phyloP scores from a whole-genome alignment of 2,113 vertebrate genomes.

The Geococcyx californianus region DNA sequence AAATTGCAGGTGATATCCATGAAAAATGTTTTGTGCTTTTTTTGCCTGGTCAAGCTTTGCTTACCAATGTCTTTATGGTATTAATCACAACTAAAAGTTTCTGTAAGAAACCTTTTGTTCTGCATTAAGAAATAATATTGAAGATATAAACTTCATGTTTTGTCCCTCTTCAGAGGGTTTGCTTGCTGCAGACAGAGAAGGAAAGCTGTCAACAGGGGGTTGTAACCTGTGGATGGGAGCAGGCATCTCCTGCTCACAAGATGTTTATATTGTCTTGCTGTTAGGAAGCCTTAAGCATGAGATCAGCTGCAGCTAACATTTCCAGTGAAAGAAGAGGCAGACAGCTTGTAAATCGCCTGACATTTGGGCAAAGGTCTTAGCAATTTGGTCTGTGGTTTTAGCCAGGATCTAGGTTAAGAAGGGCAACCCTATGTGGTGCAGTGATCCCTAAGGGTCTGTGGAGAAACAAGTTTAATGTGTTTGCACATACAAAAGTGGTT shows the following conservation, averaged over 20 bases:
- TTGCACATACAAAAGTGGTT: not conserved
- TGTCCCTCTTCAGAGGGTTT: not conserved
- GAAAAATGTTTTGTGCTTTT: conserved; percentile 15
- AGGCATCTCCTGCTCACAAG: not conserved
- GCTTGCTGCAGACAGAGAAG: not conserved
- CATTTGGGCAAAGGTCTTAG: not conserved
- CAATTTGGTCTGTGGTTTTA: not conserved
- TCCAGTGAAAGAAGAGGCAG: not conserved
- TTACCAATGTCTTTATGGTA: not conserved
- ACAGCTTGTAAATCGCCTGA: not conserved
- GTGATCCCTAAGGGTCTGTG: not conserved
- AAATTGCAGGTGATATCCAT: conserved; percentile 26
- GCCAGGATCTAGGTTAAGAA: not conserved
- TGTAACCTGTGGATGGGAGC: not conserved
- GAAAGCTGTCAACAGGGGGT: not conserved
- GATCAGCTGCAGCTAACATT: not conserved
- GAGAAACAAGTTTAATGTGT: not conserved
- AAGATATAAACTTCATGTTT: not conserved
- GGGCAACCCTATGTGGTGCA: not conserved
- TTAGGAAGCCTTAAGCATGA: not conserved
- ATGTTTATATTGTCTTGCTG: not conserved
- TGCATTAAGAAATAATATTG: conserved; percentile 19
- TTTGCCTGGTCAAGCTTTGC: not conserved
- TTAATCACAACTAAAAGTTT: conserved; percentile 20
- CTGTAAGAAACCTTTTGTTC: not conserved